Evolutionary conservation across 2,113 vertebrate species (phyloP), one percentile per base, ranked within the genome.

Genomic region (Rhinolophus sinicus): DNA sequence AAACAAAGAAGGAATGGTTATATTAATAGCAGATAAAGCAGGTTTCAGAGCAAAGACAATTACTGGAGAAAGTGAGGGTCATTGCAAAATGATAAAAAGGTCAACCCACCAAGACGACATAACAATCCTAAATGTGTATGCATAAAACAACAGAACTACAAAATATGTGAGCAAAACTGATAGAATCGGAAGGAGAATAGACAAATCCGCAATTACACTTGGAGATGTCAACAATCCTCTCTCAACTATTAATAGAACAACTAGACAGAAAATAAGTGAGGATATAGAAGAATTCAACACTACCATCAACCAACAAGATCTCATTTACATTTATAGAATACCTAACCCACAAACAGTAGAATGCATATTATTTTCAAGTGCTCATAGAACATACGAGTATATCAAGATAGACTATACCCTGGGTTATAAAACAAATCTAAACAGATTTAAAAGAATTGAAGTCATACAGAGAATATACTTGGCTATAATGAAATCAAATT

Each of bases 1-100:
- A 88, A 96, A 90, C 22, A 97, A 77, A 82, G 73, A 93, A 64
- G 24, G 26, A 90, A 87, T 96, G 60, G 1, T 8, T 90, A 84
- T 44, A 88, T 60, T 95, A 77, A 95, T 84, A 92, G 10, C 38
- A 90, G 54, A 92, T 80, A 94, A 92, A 88, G 56, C n/a, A 67
- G 15, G 47, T 76, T 90, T 80, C 90, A 82, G 24, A 64, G 15
- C 33, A 90, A 95, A 70, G 22, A 86, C 86, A 65, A 92, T 81
- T 60, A 90, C 35, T 64, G 33, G 28, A 78, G 47, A 85, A 88
- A 90, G 44, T 44, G 28, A 78, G 38, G 9, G 30, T 38, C 16
- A 73, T 15, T 90, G 40, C 16, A 86, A 72, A 77, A 65, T 83
- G 35, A 92, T 62, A 40, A 94, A 73, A 52, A 58, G 15, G 22